Evolutionary conservation across 1,140 invertebrate genomes (phyloP).

Genomic region (Bactericera cockerelli): DNA sequence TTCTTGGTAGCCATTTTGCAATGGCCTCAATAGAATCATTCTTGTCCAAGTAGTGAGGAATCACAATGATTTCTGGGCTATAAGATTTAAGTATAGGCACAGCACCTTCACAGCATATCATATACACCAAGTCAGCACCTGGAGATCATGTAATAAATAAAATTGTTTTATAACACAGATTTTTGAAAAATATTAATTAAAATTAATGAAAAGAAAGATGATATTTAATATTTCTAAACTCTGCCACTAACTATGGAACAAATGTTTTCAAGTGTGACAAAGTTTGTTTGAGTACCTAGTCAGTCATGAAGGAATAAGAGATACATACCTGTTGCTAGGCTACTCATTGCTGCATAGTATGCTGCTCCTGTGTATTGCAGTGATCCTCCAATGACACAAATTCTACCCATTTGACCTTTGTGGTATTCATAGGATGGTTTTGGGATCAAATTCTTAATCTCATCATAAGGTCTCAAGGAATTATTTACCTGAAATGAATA

Average conservation of each 20-base stretch:
- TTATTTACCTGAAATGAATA: too few relatives aligned
- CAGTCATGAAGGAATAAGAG: too few relatives aligned
- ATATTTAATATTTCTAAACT: too few relatives aligned
- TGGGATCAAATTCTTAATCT: slow-evolving; percentile 20
- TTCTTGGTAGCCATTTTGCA: slow-evolving; percentile 57
- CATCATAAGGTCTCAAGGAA: too few relatives aligned
- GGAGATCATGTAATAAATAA: too few relatives aligned
- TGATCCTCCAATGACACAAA: slow-evolving; percentile 58
- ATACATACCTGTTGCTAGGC: slow-evolving; percentile 46
- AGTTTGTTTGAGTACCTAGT: too few relatives aligned
- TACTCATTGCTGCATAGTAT: slow-evolving; percentile 81
- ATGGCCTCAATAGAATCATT: slow-evolving; percentile 48
- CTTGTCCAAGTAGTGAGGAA: slow-evolving; percentile 57
- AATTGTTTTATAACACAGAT: too few relatives aligned
- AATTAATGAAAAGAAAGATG: too few relatives aligned
- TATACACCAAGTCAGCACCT: slow-evolving; percentile 70
- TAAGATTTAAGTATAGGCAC: slow-evolving; percentile 83
- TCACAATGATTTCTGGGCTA: slow-evolving; percentile 93
- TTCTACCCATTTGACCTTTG: slow-evolving; percentile 21
- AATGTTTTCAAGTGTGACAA: too few relatives aligned
- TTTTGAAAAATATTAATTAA: too few relatives aligned
- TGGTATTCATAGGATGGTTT: slow-evolving; percentile 15
- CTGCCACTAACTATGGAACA: too few relatives aligned
- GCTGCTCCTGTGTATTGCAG: slow-evolving; percentile 93
- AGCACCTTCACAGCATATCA: slow-evolving; percentile 74